Base-by-base conservation (phyloP, 2,888 invertebrate species). In the Griposia aprilina region DNA sequence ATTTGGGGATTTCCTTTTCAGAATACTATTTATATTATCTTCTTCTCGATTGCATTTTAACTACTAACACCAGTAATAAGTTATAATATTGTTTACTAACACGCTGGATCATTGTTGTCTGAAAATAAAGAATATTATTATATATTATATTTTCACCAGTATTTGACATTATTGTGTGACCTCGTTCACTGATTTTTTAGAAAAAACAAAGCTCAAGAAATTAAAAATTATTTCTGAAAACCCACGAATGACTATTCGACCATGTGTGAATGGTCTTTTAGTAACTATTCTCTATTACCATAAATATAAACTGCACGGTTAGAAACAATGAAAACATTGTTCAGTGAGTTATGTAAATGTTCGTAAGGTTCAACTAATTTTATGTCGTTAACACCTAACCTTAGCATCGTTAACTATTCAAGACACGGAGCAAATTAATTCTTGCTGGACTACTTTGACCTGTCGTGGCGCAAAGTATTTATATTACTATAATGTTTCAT, bases 361-460 rank as follows among this genome's bases (percentile, higher is more conserved):
- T 70, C 62, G n/a, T 63, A 62, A 52, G 57, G 65, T 75, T 81
- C 55, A 77, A 77, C 78, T 70, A 77, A 82, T 77, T 82, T 85
- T 17, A 73, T 65, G 52, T 77, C 65, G 65, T 77, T 82, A 85
- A 77, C 83, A 62, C 68, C n/a, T 82, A 82, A 76, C 82, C 82
- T 66, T 15, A 60, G 45, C 20, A 45, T 85, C 52, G 67, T 76
- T 81, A 69, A 57, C 69, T 73, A 82, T 83, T 76, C 77, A 73
- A 69, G 68, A 73, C 72, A 30, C 70, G 72, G 62, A 55, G 57
- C n/a, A 70, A 76, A 82, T 85, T 76, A 76, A 77, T 77, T 82
- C 68, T 65, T 60, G 72, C 45, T 65, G 17, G 6, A 48, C 59
- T 65, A 75, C 82, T 85, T 71, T 85, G 55, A 85, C 85, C 72